Evolutionary conservation across 2,113 vertebrate genomes (phyloP), one percentile per base, ranked within the genome.

Genomic region (Microtus montanus): DNA sequence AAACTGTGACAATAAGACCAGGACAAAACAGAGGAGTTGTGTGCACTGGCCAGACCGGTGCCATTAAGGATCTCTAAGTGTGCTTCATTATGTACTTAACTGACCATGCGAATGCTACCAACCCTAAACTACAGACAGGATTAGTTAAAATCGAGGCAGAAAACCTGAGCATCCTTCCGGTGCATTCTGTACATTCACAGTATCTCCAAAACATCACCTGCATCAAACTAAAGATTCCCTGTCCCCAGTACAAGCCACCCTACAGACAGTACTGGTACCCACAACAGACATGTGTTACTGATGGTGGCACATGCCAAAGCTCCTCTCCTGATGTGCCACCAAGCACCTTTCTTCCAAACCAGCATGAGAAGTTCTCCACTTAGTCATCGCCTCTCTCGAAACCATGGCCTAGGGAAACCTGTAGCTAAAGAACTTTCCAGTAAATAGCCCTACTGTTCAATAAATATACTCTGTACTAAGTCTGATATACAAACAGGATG

Each of bases 91-190:
- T 90, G 85, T 93, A 96, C 77, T 94, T 79, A 96, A 94, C 71
- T 97, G 96, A 94, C 92, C 97, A 98, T 98, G 97, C 96, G 92
- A 94, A 96, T 68, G 85, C 96, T 97, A 97, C 85, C 26, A 97
- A 96, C 93, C 96, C 90, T 73, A 78, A 94, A 97, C 87, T 90
- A 93, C 90, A 97, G 95, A 96, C 88, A 93, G 95, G 73, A 47
- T 41, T 91, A 79, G 73, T 97, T 96, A 90, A 97, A 87, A 96
- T 92, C 95, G 97, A 89, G 61, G 61, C 85, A 89, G 20, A 90
- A 90, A 83, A 96, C 97, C 92, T 97, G 91, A 96, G 93, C 93
- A 96, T 78, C 77, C 94, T 89, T 88, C 52, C 82, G 78, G 96
- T 47, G 77, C 35, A 78, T 93, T 86, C 61, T 96, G 8, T 86